Conservation (phyloP, 2,797 vertebrate species). For the Leuciscus waleckii region DNA sequence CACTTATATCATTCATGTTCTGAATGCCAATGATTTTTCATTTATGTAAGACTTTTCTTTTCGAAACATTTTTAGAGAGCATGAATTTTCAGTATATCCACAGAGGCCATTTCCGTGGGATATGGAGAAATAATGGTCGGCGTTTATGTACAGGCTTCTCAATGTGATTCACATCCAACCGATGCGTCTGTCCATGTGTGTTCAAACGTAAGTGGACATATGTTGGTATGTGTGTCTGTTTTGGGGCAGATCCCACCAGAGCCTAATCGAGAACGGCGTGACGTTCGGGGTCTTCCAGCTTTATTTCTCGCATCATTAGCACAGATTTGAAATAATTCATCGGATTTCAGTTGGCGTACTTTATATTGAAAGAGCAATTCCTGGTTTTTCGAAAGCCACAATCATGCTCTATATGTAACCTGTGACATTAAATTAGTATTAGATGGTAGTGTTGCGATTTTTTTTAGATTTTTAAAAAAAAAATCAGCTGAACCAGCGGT, state of each 20-base stretch:
- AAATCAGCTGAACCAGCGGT: constrained; percentile 32
- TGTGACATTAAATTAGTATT: constrained; percentile 13
- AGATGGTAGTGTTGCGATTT: not conserved
- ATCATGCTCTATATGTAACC: constrained; percentile 9
- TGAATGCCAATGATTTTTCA: constrained; percentile 79
- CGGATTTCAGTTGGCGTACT: not conserved
- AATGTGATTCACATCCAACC: constrained; percentile 62
- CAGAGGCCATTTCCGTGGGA: constrained; percentile 78
- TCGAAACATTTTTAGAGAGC: constrained; percentile 70
- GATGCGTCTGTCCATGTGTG: constrained; percentile 23
- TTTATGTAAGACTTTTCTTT: constrained; percentile 63
- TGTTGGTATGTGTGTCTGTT: constrained; percentile 45
- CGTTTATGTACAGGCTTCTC: constrained; percentile 71
- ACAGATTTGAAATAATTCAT: not conserved
- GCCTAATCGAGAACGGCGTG: constrained; percentile 36
- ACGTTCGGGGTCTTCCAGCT: constrained; percentile 64
- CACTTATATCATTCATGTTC: constrained; percentile 77
- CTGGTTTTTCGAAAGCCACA: constrained; percentile 14
- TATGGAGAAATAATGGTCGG: constrained; percentile 69
- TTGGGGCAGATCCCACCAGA: constrained; percentile 43
- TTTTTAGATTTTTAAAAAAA: too few relatives aligned
- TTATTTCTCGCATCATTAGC: constrained; percentile 34
- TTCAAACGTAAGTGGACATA: constrained; percentile 46
- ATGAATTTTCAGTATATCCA: constrained; percentile 75
- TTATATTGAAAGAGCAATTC: not conserved